Evolutionary conservation across 2,888 invertebrate genomes (phyloP), one percentile per base, ranked within the genome.

Genomic region (Sisyra terminalis): DNA sequence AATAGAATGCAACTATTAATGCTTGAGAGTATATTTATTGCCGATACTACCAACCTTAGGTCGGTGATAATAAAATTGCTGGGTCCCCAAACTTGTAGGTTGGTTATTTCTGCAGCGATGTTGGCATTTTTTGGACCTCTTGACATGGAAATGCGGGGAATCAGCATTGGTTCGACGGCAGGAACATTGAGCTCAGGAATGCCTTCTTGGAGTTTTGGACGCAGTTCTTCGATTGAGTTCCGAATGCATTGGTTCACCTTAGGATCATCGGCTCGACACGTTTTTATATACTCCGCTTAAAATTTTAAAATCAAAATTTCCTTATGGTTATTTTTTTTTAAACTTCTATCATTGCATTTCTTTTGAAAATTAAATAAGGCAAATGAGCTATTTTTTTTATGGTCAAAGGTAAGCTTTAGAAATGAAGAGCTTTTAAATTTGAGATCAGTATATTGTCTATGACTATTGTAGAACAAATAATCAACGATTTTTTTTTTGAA

Each of bases 81-180:
- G 1, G 73, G 70, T 4, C 75, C 76, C 46, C 66, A 63, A 9
- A 75, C 73, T 50, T 69, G 68, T 37, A 75, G 60, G 47, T 75
- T 68, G 43, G 71, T 73, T 42, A 75, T 70, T 37, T 73, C 70
- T 1, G 74, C 73, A 1, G 71, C 69, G 45, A 75, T 65, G 9
- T 42, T 42, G 10, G 44, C 36, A 37, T 31, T 40, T 53, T 67
- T 67, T 14, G 72, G 55, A 24, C 59, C 59, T 39, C 56, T 54
- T 44, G 51, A 49, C 34, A 60, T 43, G 39, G 52, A 49, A 4
- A 60, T 49, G 44, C 52, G 52, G 14, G 55, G 54, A 14, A 60
- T 42, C 11, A 40, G 48, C 3, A 71, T 58, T 0, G 72, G 72
- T 51, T 72, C 71, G 9, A 71, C 54, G 1, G 66, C 53, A 9